Percentiles rank a stretch among this genome's conserved stretches.
Evolutionary conservation across 2,888 invertebrate genomes (phyloP).

Genomic region (Volucella inflata): DNA sequence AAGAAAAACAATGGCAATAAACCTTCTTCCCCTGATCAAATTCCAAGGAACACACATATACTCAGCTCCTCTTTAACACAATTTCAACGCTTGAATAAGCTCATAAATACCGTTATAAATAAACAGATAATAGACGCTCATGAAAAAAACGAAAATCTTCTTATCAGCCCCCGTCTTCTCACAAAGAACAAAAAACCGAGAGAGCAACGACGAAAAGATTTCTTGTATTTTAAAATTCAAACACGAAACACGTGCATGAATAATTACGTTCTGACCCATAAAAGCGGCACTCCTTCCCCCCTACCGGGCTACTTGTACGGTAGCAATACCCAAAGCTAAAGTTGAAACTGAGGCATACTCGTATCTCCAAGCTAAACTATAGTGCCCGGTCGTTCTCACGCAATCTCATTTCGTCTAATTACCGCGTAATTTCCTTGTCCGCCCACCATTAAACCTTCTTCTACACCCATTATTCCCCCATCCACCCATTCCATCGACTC

Average conservation of each 20-base stretch:
- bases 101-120: slow-evolving; percentile 31
- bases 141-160: neutral
- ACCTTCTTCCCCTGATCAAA: neutral
- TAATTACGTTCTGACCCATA: slow-evolving; percentile 39
- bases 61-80: slow-evolving; percentile 1
- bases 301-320: neutral
- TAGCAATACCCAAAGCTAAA: no score
- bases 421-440: slow-evolving; percentile 49
- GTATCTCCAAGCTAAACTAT: neutral
- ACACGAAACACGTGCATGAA: slow-evolving; percentile 51
- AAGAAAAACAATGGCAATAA: neutral
- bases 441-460: neutral
- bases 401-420: slow-evolving; percentile 41
- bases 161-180: slow-evolving; percentile 6
- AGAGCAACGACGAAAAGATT: no score
- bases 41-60: neutral
- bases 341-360: no score
- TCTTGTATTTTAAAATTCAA: neutral
- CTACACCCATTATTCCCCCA: neutral
- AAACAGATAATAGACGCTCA: slow-evolving; percentile 10
- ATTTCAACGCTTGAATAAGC: slow-evolving; percentile 8
- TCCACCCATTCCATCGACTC: neutral
- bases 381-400: slow-evolving; percentile 24
- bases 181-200: neutral
- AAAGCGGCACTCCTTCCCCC: slow-evolving; percentile 21